phyloP scores from a whole-genome alignment of 2,797 vertebrate species.

The Ciconia nigra region DNA sequence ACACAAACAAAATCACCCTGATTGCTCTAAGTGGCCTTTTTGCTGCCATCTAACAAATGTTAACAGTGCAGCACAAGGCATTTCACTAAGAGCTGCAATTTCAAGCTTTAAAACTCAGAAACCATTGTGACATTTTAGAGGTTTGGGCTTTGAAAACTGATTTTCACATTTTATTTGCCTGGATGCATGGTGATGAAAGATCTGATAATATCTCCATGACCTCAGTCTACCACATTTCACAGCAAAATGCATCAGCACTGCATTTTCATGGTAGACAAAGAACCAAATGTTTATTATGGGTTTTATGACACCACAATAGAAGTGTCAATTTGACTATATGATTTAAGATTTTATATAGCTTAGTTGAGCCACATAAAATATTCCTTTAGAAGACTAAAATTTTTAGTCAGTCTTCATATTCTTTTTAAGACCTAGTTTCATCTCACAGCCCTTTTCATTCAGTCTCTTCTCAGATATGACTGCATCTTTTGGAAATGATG shows the following conservation, averaged over 20 bases:
- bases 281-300: conserved; percentile 38
- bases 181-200: conserved; percentile 34
- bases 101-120: conserved; percentile 67
- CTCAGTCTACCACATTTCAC: conserved; percentile 47
- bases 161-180: conserved; percentile 54
- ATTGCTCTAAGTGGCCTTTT: conserved; percentile 61
- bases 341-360: conserved; percentile 46
- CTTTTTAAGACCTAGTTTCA: conserved; percentile 30
- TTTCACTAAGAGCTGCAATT: conserved; percentile 18
- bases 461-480: conserved; percentile 1
- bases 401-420: conserved; percentile 28
- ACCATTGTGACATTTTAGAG: neutral
- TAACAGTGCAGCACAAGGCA: conserved; percentile 50
- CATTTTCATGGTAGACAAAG: conserved; percentile 56
- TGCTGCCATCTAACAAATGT: conserved; percentile 57
- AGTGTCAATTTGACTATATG: conserved; percentile 31
- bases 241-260: conserved; percentile 59
- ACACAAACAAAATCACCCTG: conserved; percentile 66
- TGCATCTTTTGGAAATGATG: neutral
- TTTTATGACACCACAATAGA: conserved; percentile 51
- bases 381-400: conserved; percentile 49
- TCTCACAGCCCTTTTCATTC: conserved; percentile 31
- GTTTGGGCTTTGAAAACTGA: conserved; percentile 4
- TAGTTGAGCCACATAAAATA: conserved; percentile 47
- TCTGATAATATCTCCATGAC: conserved; percentile 22